These are phyloP conservation scores for Norana najaformis DNA, from an alignment of 2,888 invertebrate species.

Conservation along the genomic window DNA sequence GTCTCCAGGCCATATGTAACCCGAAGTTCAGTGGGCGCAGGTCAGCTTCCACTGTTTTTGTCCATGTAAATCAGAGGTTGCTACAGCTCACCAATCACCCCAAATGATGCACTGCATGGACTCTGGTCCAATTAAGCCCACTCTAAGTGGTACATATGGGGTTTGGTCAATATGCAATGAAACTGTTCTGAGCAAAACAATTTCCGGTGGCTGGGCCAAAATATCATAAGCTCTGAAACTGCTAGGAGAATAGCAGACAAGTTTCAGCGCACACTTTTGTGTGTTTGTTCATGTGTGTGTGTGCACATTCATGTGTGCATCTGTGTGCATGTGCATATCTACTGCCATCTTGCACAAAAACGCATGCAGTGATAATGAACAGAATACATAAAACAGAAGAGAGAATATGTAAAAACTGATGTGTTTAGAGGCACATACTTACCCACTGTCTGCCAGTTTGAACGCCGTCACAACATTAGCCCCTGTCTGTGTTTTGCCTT, in stretches of 20 bases:
- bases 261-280: background rate
- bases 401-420: background rate
- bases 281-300: background rate
- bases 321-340: too few relatives aligned
- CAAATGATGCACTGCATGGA: background rate
- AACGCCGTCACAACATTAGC: slow-evolving; percentile 32
- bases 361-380: background rate
- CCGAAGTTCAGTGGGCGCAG: too few relatives aligned
- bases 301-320: too few relatives aligned
- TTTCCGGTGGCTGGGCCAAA: background rate
- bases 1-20: too few relatives aligned
- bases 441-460: slow-evolving; percentile 27
- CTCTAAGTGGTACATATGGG: too few relatives aligned
- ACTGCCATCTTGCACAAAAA: background rate
- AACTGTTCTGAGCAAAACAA: background rate
- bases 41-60: too few relatives aligned
- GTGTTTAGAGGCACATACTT: background rate
- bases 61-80: background rate
- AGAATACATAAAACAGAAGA: background rate
- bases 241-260: background rate
- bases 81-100: background rate
- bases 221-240: background rate
- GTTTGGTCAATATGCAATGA: too few relatives aligned
- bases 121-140: background rate
- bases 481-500: slow-evolving; percentile 25